phyloP scores from a whole-genome alignment of 2,797 vertebrate genomes.

The Sebastes baramenuke region DNA sequence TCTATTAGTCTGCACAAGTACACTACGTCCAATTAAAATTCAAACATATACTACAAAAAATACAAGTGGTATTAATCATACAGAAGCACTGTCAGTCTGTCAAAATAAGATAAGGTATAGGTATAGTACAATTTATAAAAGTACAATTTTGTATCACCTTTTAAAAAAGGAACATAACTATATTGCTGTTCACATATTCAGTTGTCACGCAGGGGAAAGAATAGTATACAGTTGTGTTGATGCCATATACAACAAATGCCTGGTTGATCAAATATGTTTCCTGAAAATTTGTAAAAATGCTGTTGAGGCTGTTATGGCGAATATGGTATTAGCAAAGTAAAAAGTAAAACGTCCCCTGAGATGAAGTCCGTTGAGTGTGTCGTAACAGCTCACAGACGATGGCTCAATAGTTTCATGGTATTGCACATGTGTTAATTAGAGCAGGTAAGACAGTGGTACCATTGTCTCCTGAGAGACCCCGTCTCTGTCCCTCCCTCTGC shows the following conservation, averaged over 20 bases:
- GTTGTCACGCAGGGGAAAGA: not conserved
- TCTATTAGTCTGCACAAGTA: too few relatives aligned
- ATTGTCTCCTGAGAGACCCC: conserved; percentile 23
- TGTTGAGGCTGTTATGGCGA: not conserved
- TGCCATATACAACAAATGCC: not conserved
- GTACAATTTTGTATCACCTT: too few relatives aligned
- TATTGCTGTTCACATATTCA: not conserved
- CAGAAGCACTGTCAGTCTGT: too few relatives aligned
- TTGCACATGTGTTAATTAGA: conserved; percentile 70
- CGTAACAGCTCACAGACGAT: conserved; percentile 10
- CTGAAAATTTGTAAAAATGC: not conserved
- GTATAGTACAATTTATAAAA: too few relatives aligned
- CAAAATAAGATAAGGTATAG: too few relatives aligned
- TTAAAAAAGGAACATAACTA: not conserved
- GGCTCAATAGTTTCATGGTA: conserved; percentile 55
- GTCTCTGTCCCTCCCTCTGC: conserved; percentile 18
- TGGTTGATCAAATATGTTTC: not conserved
- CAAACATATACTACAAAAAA: too few relatives aligned
- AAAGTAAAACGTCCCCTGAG: conserved; percentile 17
- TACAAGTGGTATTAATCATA: too few relatives aligned
- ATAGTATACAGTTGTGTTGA: not conserved
- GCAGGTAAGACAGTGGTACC: conserved; percentile 2
- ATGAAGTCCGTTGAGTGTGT: conserved; percentile 4
- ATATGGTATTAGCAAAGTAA: not conserved
- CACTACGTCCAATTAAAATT: too few relatives aligned